These are phyloP conservation scores for Otolemur garnettii DNA, from an alignment of 2,113 vertebrate species.

Conservation along the genomic window DNA sequence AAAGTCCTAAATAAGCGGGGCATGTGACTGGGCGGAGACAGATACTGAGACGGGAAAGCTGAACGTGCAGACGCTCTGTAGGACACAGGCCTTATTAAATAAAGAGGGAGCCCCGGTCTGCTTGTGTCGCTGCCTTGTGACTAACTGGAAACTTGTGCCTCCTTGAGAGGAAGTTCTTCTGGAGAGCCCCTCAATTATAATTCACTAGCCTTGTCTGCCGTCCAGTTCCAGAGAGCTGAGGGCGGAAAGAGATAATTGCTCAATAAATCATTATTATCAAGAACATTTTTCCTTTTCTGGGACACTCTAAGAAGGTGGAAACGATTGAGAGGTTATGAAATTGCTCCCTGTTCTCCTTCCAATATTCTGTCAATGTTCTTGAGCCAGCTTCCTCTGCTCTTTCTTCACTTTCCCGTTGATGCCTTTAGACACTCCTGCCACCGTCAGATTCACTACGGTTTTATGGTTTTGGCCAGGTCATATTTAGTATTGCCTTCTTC, in stretches of 20 bases:
- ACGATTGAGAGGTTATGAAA: conserved; percentile 37
- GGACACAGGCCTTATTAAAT: background rate
- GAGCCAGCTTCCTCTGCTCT: background rate
- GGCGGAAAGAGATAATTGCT: conserved; percentile 66
- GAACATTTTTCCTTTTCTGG: conserved; percentile 67
- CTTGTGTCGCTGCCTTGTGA: background rate
- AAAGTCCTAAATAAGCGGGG: background rate
- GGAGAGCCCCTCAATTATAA: conserved; percentile 37
- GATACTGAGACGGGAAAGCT: background rate
- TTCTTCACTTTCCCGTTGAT: conserved; percentile 5
- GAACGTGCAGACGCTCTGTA: background rate
- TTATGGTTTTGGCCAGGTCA: background rate
- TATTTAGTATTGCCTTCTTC: background rate
- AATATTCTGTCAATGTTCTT: background rate
- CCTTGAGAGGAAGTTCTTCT: conserved; percentile 45
- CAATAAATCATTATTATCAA: conserved; percentile 71
- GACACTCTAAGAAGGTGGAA: conserved; percentile 55
- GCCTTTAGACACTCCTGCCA: background rate
- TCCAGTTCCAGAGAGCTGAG: conserved; percentile 58
- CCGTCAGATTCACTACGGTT: background rate
- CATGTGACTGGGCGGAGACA: background rate
- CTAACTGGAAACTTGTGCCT: background rate
- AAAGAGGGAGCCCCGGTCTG: background rate
- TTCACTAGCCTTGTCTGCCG: conserved; percentile 54
- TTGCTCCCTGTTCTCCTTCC: background rate